Conservation (phyloP, 1,140 invertebrate species). For the Dendroctonus ponderosae region DNA sequence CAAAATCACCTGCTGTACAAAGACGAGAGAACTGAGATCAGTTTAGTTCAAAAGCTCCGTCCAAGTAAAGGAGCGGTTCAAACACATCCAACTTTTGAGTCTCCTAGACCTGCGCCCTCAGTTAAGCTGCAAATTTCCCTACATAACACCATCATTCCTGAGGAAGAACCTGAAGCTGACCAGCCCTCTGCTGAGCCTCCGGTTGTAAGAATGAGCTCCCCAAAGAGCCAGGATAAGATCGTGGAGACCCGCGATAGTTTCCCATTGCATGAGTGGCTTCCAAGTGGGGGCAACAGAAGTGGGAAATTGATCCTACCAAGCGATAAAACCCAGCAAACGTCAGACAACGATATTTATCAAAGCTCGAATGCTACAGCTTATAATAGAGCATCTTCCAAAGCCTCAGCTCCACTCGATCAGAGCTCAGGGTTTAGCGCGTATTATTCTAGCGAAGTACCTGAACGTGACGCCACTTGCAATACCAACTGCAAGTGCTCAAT, state of each 20-base stretch:
- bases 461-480: constrained; percentile 7
- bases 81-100: neutral
- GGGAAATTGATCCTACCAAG: constrained; percentile 18
- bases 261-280: constrained; percentile 7
- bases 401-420: too few species aligned
- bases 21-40: constrained; percentile 30
- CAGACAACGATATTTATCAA: constrained; percentile 25
- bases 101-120: constrained; percentile 9
- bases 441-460: constrained; percentile 23
- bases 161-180: neutral
- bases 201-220: constrained; percentile 6
- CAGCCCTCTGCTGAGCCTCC: neutral
- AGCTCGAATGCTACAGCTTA: neutral
- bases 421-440: neutral
- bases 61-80: neutral
- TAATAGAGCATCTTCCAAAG: neutral
- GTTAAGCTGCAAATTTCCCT: constrained; percentile 26
- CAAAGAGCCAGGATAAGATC: constrained; percentile 26
- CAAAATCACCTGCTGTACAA: constrained; percentile 24
- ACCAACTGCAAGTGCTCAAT: neutral
- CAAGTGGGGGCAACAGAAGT: neutral
- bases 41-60: constrained; percentile 21
- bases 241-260: constrained; percentile 26
- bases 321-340: constrained; percentile 31
- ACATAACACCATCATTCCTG: constrained; percentile 26